Conservation (phyloP, 2,113 vertebrate genomes). For the Acanthochromis polyacanthus region DNA sequence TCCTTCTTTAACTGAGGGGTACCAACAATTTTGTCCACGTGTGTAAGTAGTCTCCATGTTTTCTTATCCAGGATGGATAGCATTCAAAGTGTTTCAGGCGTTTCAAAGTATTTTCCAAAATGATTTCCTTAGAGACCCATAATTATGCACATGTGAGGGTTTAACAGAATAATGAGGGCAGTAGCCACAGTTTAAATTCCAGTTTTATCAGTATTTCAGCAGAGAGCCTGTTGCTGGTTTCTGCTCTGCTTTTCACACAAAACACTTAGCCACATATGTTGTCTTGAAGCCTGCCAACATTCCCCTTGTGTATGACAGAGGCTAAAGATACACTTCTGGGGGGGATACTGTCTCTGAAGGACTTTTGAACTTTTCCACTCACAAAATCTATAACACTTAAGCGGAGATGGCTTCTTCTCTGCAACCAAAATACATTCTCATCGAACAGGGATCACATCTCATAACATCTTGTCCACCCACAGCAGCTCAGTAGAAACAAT, state of each 20-base stretch:
- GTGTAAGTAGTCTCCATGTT: not conserved
- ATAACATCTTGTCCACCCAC: constrained; percentile 2
- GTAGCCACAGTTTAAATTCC: constrained; percentile 21
- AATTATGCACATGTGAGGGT: constrained; percentile 18
- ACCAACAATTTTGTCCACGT: too few species aligned
- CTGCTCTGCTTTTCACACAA: constrained; percentile 63
- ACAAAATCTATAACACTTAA: constrained; percentile 62
- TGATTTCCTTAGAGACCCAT: not conserved
- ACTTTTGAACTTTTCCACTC: constrained; percentile 26
- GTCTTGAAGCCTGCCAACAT: constrained; percentile 49
- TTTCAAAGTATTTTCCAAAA: constrained; percentile 6
- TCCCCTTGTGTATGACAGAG: constrained; percentile 46
- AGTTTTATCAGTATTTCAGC: constrained; percentile 5
- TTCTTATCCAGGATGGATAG: not conserved
- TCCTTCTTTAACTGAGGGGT: too few species aligned
- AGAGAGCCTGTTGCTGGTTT: constrained; percentile 11
- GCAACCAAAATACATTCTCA: not conserved
- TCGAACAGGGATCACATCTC: not conserved
- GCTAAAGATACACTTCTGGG: constrained; percentile 64
- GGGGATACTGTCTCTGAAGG: constrained; percentile 20
- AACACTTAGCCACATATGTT: constrained; percentile 53
- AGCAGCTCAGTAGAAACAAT: constrained; percentile 34
- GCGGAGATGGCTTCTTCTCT: constrained; percentile 26
- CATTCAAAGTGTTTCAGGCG: constrained; percentile 2
- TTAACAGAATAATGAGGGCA: constrained; percentile 18